Evolutionary conservation across 2,888 invertebrate genomes (phyloP).

Genomic region (Heliconius cydno): DNA sequence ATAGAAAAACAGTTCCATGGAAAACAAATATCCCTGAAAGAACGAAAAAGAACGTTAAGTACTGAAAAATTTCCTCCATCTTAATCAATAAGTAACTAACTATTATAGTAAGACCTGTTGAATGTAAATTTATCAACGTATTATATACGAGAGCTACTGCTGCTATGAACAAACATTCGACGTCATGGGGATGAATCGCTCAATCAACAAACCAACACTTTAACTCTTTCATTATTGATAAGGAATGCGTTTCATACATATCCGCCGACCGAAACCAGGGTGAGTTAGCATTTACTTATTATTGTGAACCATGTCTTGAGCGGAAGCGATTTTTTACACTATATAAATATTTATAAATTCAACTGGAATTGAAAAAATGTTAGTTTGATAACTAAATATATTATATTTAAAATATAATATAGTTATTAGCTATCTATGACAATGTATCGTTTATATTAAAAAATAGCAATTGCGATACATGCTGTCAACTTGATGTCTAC

Average conservation of each 20-base stretch:
- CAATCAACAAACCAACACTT: slow-evolving; percentile 70
- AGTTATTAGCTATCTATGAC: too few species aligned
- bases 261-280: slow-evolving; percentile 60
- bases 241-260: slow-evolving; percentile 56
- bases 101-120: not conserved
- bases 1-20: not conserved
- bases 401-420: too few species aligned
- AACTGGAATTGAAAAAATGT: too few species aligned
- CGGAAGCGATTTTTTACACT: slow-evolving; percentile 37
- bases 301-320: slow-evolving; percentile 50
- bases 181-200: slow-evolving; percentile 69
- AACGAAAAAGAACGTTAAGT: not conserved
- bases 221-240: slow-evolving; percentile 60
- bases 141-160: slow-evolving; percentile 41
- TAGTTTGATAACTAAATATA: too few species aligned
- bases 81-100: not conserved
- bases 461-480: too few species aligned
- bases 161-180: slow-evolving; percentile 49
- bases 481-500: too few species aligned
- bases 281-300: slow-evolving; percentile 70
- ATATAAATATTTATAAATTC: not conserved
- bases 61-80: not conserved
- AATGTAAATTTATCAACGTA: slow-evolving; percentile 38
- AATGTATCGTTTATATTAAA: too few species aligned
- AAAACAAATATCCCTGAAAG: not conserved